These are phyloP conservation scores for Diachrysia chrysitis DNA, from an alignment of 2,888 invertebrate species.

Conservation along the genomic window DNA sequence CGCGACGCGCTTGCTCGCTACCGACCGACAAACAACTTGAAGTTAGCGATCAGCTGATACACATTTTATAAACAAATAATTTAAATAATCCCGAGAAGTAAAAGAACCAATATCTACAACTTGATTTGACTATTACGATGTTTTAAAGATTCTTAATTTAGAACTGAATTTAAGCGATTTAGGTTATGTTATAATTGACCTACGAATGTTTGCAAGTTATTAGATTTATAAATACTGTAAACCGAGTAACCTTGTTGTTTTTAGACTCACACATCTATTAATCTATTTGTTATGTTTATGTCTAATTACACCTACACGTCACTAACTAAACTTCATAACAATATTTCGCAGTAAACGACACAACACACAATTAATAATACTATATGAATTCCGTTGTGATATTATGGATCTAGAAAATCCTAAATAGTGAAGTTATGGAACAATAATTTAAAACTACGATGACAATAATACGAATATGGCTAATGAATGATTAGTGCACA, in stretches of 20 bases:
- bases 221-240: too few species aligned
- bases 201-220: neutral
- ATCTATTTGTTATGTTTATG: too few species aligned
- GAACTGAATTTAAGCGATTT: neutral
- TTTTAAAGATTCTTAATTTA: neutral
- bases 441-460: conserved; percentile 40
- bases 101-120: neutral
- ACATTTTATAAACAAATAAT: conserved; percentile 60
- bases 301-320: conserved; percentile 41
- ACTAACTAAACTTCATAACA: conserved; percentile 35
- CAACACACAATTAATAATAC: conserved; percentile 53
- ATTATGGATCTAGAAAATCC: conserved; percentile 48
- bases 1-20: conserved; percentile 70
- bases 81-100: neutral
- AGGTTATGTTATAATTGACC: neutral
- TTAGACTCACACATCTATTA: conserved; percentile 13
- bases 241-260: neutral
- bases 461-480: conserved; percentile 59
- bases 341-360: conserved; percentile 37
- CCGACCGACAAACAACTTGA: conserved; percentile 70
- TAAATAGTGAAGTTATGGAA: conserved; percentile 52
- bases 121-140: neutral
- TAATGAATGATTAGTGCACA: conserved; percentile 80
- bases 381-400: conserved; percentile 46
- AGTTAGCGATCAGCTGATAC: conserved; percentile 74